These are phyloP conservation scores for Grapholita molesta DNA, from an alignment of 1,140 invertebrate species.

Conservation along the genomic window DNA sequence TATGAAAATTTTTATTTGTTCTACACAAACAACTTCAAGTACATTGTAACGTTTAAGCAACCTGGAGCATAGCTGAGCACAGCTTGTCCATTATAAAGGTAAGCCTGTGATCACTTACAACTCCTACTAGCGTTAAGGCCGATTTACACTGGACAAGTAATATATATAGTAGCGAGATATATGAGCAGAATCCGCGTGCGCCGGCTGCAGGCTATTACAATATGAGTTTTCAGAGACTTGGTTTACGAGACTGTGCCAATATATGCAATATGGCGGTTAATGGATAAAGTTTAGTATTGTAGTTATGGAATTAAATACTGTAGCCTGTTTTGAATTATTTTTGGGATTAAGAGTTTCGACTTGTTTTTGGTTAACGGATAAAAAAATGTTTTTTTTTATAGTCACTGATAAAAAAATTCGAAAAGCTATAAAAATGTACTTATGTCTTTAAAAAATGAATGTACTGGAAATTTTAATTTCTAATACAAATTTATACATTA, in stretches of 20 bases:
- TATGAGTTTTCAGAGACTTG: constrained; percentile 6
- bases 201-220: constrained; percentile 2
- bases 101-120: background rate
- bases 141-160: background rate
- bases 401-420: no score
- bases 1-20: constrained; percentile 2
- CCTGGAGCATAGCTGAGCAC: background rate
- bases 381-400: no score
- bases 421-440: no score
- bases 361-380: no score
- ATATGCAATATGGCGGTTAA: background rate
- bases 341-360: background rate
- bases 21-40: background rate
- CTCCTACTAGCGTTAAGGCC: background rate
- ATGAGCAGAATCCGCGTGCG: background rate
- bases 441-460: no score
- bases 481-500: no score
- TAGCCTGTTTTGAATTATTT: background rate
- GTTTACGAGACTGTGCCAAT: background rate
- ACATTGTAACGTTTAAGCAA: background rate
- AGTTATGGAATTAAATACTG: no score
- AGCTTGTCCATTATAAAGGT: background rate
- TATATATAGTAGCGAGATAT: background rate
- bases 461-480: no score
- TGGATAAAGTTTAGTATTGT: background rate